Conservation (phyloP, 2,888 invertebrate genomes). For the Dynastes maya region DNA sequence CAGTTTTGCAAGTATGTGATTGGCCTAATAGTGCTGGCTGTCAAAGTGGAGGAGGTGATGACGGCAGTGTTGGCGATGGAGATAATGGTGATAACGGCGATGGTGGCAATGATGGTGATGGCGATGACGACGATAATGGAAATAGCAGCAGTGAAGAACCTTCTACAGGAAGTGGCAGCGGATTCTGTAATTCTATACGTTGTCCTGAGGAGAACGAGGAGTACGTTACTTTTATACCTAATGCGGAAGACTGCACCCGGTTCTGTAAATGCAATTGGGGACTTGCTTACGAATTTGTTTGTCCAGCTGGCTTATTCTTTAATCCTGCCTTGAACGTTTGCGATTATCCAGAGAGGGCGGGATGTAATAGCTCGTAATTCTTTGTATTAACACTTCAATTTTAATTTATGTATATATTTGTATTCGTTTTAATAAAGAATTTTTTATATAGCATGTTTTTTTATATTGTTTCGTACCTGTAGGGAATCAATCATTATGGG, state of each 20-base stretch:
- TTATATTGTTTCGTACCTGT: conserved; percentile 45
- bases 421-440: background rate
- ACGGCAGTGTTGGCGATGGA: background rate
- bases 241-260: conserved; percentile 52
- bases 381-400: no score
- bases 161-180: background rate
- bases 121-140: background rate
- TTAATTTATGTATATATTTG: no score
- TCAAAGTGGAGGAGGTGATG: background rate
- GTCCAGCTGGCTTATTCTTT: conserved; percentile 53
- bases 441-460: conserved; percentile 48
- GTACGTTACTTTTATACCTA: conserved; percentile 40
- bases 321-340: conserved; percentile 52
- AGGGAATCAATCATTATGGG: conserved; percentile 18
- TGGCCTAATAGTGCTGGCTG: conserved; percentile 30
- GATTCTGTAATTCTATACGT: background rate
- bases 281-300: conserved; percentile 29
- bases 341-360: conserved; percentile 54
- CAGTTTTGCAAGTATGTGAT: conserved; percentile 25
- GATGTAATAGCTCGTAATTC: conserved; percentile 28
- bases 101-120: background rate
- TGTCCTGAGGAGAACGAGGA: conserved; percentile 46
- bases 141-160: background rate
- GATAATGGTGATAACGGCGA: background rate
- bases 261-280: conserved; percentile 53